A percentile compares a stretch with the other conserved stretches of the same genome.
These are phyloP conservation scores for Tringa solitaria DNA, from an alignment of 2,113 vertebrate genomes.

Conservation along the genomic window DNA sequence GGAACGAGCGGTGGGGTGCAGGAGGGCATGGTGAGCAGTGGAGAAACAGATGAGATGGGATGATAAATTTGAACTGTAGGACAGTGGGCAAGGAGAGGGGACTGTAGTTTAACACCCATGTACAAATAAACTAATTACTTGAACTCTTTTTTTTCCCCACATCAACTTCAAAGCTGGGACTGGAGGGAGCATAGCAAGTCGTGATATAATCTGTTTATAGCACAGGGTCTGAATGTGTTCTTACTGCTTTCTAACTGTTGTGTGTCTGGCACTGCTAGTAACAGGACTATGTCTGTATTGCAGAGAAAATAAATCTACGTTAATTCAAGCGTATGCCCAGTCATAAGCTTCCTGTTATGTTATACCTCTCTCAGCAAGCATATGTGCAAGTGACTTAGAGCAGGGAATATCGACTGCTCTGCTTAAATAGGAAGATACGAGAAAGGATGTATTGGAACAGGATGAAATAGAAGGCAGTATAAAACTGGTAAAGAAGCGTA, in stretches of 20 bases:
- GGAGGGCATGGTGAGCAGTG: background rate
- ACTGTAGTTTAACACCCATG: background rate
- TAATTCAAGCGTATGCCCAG: background rate
- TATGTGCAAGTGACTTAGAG: background rate
- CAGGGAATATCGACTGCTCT: background rate
- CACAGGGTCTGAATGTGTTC: background rate
- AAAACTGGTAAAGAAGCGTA: background rate
- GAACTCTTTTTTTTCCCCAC: background rate
- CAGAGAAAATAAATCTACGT: background rate
- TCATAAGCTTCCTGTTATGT: background rate
- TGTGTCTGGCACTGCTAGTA: background rate
- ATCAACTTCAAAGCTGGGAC: background rate
- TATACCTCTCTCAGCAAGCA: background rate
- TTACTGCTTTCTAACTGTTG: background rate
- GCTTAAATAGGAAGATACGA: background rate
- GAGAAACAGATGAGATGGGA: background rate
- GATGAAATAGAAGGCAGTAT: background rate
- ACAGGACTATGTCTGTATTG: background rate
- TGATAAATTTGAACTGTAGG: background rate
- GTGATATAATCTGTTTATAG: background rate
- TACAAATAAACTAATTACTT: background rate
- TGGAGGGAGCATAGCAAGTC: background rate
- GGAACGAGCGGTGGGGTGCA: background rate
- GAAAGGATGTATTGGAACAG: background rate
- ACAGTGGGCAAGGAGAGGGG: background rate